phyloP scores from a whole-genome alignment of 2,113 vertebrate species.

The Spheniscus mendiculus region DNA sequence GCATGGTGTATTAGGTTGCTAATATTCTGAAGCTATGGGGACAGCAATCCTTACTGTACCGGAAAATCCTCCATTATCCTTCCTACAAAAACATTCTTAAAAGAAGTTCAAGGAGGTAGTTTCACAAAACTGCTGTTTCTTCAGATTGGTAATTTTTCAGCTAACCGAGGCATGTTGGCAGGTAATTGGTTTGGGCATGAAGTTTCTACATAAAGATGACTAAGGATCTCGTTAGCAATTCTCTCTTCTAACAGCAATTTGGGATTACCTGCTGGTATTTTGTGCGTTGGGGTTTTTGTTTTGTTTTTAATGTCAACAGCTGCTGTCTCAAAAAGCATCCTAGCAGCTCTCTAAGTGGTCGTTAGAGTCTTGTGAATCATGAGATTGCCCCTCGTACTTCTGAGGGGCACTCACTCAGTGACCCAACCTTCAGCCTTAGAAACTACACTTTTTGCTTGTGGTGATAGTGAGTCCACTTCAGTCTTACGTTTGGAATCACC shows the following conservation, averaged over 20 bases:
- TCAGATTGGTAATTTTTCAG: conserved; percentile 21
- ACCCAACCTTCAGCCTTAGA: not conserved
- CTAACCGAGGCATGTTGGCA: conserved; percentile 19
- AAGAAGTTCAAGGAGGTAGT: not conserved
- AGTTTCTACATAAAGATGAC: not conserved
- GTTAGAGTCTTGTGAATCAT: not conserved
- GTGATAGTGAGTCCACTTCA: not conserved
- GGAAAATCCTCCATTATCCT: not conserved
- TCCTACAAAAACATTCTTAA: not conserved
- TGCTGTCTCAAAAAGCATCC: not conserved
- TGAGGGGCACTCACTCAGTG: not conserved
- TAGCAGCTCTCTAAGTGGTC: not conserved
- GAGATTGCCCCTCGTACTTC: not conserved
- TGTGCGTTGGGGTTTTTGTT: not conserved
- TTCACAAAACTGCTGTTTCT: not conserved
- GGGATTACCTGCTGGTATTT: not conserved
- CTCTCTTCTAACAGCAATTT: not conserved
- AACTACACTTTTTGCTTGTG: not conserved
- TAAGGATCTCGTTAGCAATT: not conserved
- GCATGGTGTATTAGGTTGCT: not conserved
- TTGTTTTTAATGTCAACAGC: not conserved
- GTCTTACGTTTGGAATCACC: not conserved
- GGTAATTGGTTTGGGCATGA: conserved; percentile 3
- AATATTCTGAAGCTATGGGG: not conserved
- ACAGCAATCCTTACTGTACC: not conserved